A percentile compares a stretch with the other conserved stretches of the same genome.
phyloP scores from a whole-genome alignment of 1,140 invertebrate species.

The Hestina assimilis region DNA sequence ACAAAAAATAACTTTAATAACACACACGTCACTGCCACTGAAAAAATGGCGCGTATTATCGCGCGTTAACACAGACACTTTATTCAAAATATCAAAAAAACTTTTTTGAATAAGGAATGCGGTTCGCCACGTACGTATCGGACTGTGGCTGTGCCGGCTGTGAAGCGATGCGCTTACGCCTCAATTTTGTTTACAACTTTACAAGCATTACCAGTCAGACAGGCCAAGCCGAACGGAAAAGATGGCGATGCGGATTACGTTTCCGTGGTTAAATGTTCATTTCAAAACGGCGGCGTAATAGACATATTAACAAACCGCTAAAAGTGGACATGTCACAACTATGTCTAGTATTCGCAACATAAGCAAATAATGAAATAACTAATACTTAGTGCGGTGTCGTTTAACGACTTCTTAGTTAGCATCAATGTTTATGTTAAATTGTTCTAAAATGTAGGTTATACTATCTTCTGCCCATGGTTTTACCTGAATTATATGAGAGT shows the following conservation, averaged over 20 bases:
- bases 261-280: slow-evolving; percentile 55
- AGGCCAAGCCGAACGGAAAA: slow-evolving; percentile 46
- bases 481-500: no score
- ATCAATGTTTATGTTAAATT: slow-evolving; percentile 1
- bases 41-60: slow-evolving; percentile 42
- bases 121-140: slow-evolving; percentile 58
- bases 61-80: slow-evolving; percentile 45
- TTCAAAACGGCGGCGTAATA: slow-evolving; percentile 60
- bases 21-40: slow-evolving; percentile 55
- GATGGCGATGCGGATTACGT: slow-evolving; percentile 41
- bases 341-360: slow-evolving; percentile 54
- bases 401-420: background rate
- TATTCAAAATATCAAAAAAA: slow-evolving; percentile 31
- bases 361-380: slow-evolving; percentile 5
- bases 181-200: slow-evolving; percentile 56
- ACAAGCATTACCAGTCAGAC: slow-evolving; percentile 10
- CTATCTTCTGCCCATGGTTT: no score
- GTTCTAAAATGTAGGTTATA: background rate
- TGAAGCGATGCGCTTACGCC: slow-evolving; percentile 35
- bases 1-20: slow-evolving; percentile 47
- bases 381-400: background rate
- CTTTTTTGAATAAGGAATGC: slow-evolving; percentile 19
- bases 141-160: slow-evolving; percentile 62
- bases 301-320: slow-evolving; percentile 43
- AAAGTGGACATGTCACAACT: slow-evolving; percentile 51